Evolutionary conservation across 2,888 invertebrate genomes (phyloP), one percentile per base, ranked within the genome.

Genomic region (Hoplodrina ambigua): DNA sequence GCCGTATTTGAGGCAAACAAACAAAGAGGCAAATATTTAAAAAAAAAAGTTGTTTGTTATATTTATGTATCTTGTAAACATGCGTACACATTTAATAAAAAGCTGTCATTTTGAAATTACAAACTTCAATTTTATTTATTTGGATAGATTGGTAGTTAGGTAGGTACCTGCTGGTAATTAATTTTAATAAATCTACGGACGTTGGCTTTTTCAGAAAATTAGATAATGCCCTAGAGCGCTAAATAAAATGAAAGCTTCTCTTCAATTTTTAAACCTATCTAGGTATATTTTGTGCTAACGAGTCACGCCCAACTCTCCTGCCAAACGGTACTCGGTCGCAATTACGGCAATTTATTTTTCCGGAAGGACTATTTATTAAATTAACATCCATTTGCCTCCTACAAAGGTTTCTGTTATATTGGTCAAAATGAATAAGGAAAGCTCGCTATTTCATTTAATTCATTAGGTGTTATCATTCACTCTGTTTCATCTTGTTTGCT

Each of bases 351-450:
- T 87, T 89, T 88, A 86, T 88, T 86, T 87, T 84, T 83, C 80
- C 66, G 79, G 84, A 85, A 85, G 83, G 86, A 85, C 87, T 85
- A 87, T 89, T 89, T 88, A 88, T 88, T 90, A 88, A 88, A 90
- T 89, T 90, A 89, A 83, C 85, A 86, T 87, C 86, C 83, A 87
- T 88, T 88, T 88, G 86, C 82, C 73, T 75, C 73, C 72, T 69
- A 75, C 72, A 84, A 84, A 87, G 84, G 81, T 80, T 85, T 83
- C 79, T 88, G 73, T 81, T 72, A 72, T 73, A 83, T 82, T 78
- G 74, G 76, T 77, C 74, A 77, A 82, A 85, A 84, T 82, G 78
- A 82, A 84, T 81, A 83, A 80, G 79, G 63, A 83, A 82, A 83
- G 68, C 75, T 78, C 73, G 71, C 78, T 81, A 80, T 83, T 85